These are phyloP conservation scores for Drosophila serrata DNA, from an alignment of 1,140 invertebrate genomes.

Conservation along the genomic window DNA sequence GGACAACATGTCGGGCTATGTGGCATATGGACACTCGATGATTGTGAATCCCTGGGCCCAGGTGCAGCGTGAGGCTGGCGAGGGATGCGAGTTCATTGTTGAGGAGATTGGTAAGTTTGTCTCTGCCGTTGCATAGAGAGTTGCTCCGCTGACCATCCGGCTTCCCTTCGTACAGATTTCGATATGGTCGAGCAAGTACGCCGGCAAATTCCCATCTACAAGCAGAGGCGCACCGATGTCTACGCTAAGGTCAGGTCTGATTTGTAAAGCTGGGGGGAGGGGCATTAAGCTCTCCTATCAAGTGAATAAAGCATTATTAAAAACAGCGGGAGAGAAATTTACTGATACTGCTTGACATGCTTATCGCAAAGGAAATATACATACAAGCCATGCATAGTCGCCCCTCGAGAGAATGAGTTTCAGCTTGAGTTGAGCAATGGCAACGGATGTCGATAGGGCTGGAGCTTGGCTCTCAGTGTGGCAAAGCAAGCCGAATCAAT, in stretches of 20 bases:
- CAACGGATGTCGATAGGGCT: conserved; percentile 30
- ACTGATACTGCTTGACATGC: conserved; percentile 55
- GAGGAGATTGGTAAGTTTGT: conserved; percentile 88
- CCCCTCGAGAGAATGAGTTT: neutral
- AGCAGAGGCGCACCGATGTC: conserved; percentile 92
- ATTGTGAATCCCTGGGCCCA: conserved; percentile 95
- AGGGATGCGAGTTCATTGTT: conserved; percentile 90
- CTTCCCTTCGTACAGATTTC: conserved; percentile 88
- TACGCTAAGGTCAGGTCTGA: conserved; percentile 86
- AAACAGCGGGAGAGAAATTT: conserved; percentile 62
- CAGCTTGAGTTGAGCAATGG: conserved; percentile 3
- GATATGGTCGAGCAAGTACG: conserved; percentile 90
- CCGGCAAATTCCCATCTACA: conserved; percentile 91
- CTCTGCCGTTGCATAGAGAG: neutral
- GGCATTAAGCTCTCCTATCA: conserved; percentile 6
- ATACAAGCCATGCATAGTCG: neutral
- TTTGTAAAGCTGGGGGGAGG: conserved; percentile 1
- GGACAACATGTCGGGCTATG: conserved; percentile 90
- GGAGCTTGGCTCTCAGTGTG: conserved; percentile 39
- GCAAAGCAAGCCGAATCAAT: conserved; percentile 12
- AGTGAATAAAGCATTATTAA: conserved; percentile 35
- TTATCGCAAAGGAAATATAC: conserved; percentile 51
- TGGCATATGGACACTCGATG: conserved; percentile 95
- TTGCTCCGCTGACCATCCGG: neutral
- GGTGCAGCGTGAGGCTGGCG: conserved; percentile 90